phyloP scores from a whole-genome alignment of 2,113 vertebrate species.

The Gopherus flavomarginatus region DNA sequence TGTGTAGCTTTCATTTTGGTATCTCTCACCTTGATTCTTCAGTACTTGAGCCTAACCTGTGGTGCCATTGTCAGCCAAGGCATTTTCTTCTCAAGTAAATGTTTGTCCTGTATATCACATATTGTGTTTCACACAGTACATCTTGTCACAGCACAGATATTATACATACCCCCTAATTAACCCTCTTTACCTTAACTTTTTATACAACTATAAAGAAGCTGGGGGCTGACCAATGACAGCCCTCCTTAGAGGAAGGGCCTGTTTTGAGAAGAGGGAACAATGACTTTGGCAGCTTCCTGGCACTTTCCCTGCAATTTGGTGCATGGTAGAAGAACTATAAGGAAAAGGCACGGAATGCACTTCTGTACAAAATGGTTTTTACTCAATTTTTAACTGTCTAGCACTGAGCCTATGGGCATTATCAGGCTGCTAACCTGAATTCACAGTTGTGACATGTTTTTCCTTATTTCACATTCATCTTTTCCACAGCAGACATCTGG shows the following conservation, averaged over 20 bases:
- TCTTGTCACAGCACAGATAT: background rate
- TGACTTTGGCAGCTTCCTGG: background rate
- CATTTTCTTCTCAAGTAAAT: background rate
- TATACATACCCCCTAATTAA: no score
- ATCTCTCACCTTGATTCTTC: background rate
- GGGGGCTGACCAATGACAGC: background rate
- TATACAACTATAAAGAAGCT: background rate
- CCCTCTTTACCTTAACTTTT: accelerated
- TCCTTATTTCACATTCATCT: background rate
- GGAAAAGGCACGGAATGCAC: background rate
- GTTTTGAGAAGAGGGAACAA: background rate
- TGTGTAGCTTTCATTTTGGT: background rate
- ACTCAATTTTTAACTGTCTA: background rate
- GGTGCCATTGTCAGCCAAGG: background rate
- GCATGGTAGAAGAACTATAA: background rate
- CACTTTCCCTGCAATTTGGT: background rate
- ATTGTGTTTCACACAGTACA: background rate
- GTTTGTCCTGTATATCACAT: background rate
- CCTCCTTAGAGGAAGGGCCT: background rate
- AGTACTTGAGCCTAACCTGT: background rate
- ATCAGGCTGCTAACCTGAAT: background rate
- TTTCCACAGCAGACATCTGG: background rate
- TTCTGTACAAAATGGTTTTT: background rate
- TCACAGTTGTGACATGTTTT: background rate
- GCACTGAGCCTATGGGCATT: background rate